A percentile compares a stretch with the other conserved stretches of the same genome.
phyloP scores from a whole-genome alignment of 2,888 invertebrate species.

The Chydorus sphaericus region DNA sequence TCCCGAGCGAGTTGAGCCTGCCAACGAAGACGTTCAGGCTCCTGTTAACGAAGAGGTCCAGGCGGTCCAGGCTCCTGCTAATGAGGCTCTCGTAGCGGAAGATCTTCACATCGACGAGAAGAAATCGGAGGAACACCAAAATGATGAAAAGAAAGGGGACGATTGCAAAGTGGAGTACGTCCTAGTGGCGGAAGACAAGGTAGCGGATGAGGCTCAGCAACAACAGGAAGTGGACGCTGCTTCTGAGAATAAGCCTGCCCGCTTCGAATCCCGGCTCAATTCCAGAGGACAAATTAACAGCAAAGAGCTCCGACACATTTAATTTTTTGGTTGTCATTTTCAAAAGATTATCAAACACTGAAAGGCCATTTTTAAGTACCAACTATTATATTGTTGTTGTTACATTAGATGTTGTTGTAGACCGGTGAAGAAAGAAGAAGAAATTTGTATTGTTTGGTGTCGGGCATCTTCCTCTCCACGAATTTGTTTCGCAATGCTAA shows the following conservation, averaged over 20 bases:
- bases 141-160: neutral
- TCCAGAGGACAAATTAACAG: too few relatives aligned
- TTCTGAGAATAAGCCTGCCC: neutral
- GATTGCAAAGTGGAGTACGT: slow-evolving; percentile 3
- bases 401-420: too few relatives aligned
- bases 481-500: too few relatives aligned
- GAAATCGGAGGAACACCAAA: neutral
- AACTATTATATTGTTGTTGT: too few relatives aligned
- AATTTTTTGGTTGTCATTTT: too few relatives aligned
- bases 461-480: too few relatives aligned
- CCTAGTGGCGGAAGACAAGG: neutral
- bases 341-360: too few relatives aligned
- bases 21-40: neutral
- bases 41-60: neutral
- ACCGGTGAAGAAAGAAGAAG: too few relatives aligned
- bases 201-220: neutral
- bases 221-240: neutral
- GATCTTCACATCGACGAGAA: neutral
- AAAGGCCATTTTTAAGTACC: too few relatives aligned
- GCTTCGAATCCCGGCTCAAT: slow-evolving; percentile 1
- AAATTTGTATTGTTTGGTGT: too few relatives aligned
- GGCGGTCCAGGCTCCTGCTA: neutral
- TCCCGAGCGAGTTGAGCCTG: neutral
- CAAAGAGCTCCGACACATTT: too few relatives aligned
- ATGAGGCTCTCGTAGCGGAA: neutral